Conservation (phyloP, 2,888 invertebrate genomes). For the Brachycybe producta region DNA sequence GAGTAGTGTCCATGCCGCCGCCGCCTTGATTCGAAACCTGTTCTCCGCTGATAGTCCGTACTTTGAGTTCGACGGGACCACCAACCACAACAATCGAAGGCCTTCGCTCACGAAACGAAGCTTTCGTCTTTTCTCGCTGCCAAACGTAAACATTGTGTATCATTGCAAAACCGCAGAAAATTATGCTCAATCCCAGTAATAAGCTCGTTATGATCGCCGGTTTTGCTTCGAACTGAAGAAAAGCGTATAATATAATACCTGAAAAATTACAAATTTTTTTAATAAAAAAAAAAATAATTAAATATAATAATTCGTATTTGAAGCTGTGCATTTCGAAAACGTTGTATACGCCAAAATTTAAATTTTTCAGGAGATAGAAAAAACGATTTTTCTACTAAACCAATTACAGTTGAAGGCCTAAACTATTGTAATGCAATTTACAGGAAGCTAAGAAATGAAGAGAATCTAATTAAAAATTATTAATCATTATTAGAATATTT, state of each 20-base stretch:
- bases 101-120: background rate
- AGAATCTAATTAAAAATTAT: too few species aligned
- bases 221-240: conserved; percentile 81
- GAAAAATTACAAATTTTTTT: conserved; percentile 25
- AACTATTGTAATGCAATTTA: too few species aligned
- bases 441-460: too few species aligned
- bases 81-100: too few species aligned
- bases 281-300: conserved; percentile 1
- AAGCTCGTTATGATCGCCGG: conserved; percentile 82
- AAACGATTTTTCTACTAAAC: too few species aligned
- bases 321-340: background rate
- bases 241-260: conserved; percentile 84
- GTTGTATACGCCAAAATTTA: too few species aligned
- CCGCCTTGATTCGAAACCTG: conserved; percentile 4
- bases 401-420: too few species aligned
- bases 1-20: conserved; percentile 4
- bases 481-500: too few species aligned
- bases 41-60: background rate
- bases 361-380: too few species aligned
- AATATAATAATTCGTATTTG: background rate
- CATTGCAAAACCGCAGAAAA: conserved; percentile 85
- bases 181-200: conserved; percentile 77
- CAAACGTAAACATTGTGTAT: conserved; percentile 89
- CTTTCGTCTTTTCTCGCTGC: conserved; percentile 47
- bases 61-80: background rate